Evolutionary conservation across 2,797 vertebrate genomes (phyloP).

Genomic region (Gorsachius magnificus): DNA sequence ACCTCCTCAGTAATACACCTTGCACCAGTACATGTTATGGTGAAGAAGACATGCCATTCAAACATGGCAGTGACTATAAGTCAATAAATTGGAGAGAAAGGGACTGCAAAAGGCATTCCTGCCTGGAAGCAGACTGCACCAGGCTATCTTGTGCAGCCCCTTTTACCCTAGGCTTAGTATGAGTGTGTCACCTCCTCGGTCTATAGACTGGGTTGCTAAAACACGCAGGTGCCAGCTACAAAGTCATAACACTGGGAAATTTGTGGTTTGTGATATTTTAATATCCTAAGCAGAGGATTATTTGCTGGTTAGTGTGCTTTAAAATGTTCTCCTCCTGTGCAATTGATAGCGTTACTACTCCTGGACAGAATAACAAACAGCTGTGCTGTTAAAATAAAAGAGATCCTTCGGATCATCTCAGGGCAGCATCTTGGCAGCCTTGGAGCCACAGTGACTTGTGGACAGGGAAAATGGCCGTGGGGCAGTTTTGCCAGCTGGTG

Average conservation of each 20-base stretch:
- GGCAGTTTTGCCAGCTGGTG: not conserved
- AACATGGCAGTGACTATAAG: not conserved
- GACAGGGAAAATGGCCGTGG: not conserved
- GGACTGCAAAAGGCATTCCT: not conserved
- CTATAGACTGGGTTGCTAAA: not conserved
- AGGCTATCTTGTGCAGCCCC: not conserved
- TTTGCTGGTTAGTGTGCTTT: slow-evolving; percentile 35
- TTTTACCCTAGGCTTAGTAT: not conserved
- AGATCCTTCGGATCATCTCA: not conserved
- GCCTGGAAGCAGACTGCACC: not conserved
- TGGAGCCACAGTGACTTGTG: not conserved
- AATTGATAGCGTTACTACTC: slow-evolving; percentile 31
- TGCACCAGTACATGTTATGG: not conserved
- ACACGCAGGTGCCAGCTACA: not conserved
- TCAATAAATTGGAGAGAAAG: not conserved
- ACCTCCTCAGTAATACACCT: not conserved
- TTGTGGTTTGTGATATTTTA: slow-evolving; percentile 27
- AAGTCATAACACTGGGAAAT: not conserved
- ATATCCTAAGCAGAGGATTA: slow-evolving; percentile 31
- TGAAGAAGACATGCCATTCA: not conserved
- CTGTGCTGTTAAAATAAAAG: not conserved
- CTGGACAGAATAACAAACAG: slow-evolving; percentile 45
- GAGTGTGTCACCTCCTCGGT: not conserved
- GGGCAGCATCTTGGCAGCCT: not conserved
- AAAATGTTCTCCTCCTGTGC: slow-evolving; percentile 16